Evolutionary conservation across 1,140 invertebrate species (phyloP).

Genomic region (Hormaphis cornu): DNA sequence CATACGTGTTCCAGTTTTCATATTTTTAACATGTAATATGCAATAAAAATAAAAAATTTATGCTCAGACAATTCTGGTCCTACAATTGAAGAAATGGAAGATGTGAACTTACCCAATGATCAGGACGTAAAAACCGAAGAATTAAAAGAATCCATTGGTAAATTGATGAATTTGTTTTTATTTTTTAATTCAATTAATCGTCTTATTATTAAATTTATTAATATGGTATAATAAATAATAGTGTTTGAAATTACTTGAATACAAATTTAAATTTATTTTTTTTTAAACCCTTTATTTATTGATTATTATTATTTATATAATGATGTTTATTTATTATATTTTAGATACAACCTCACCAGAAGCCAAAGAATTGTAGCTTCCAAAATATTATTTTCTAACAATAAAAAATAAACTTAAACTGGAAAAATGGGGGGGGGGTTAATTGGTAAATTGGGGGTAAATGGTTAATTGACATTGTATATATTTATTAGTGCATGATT

Average conservation of each 20-base stretch:
- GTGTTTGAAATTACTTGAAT: no score
- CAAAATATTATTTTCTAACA: no score
- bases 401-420: not conserved
- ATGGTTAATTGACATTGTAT: not conserved
- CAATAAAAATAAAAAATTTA: not conserved
- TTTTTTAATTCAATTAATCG: no score
- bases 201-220: no score
- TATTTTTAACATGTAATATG: not conserved
- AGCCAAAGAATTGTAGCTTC: not conserved
- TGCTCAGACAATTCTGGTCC: not conserved
- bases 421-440: not conserved
- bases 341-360: not conserved
- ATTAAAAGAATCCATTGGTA: conserved; percentile 3
- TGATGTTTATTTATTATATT: not conserved
- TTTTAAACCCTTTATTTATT: not conserved
- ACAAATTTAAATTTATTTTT: not conserved
- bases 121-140: not conserved
- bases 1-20: not conserved
- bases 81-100: conserved; percentile 6
- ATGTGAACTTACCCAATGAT: not conserved
- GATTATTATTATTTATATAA: not conserved
- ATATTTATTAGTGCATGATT: not conserved
- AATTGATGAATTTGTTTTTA: not conserved
- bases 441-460: no score
- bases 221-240: no score